phyloP scores from a whole-genome alignment of 2,797 vertebrate genomes.

The Mormyrus proboscirostris region DNA sequence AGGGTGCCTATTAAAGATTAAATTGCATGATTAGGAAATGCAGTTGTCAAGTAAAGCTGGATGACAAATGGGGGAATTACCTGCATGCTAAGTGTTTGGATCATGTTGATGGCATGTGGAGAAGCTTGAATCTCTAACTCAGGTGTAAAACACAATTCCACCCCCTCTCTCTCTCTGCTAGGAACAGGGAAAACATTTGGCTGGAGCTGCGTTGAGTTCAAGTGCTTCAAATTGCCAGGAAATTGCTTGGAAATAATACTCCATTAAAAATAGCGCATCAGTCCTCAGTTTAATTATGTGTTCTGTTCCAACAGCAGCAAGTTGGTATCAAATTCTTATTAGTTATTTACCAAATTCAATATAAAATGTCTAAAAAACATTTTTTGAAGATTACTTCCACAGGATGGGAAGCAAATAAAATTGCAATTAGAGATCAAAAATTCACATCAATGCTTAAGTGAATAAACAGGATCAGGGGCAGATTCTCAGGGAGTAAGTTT shows the following conservation, averaged over 20 bases:
- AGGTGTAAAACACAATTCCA: slow-evolving; percentile 4
- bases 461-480: slow-evolving; percentile 50
- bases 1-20: not conserved
- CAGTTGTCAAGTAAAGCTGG: not conserved
- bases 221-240: slow-evolving; percentile 15
- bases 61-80: slow-evolving; percentile 12
- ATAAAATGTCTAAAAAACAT: slow-evolving; percentile 18
- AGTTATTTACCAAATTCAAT: slow-evolving; percentile 56
- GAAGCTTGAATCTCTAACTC: slow-evolving; percentile 1
- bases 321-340: slow-evolving; percentile 62
- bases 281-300: slow-evolving; percentile 60
- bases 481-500: slow-evolving; percentile 42
- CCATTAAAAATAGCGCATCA: slow-evolving; percentile 66
- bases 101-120: not conserved
- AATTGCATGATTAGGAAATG: slow-evolving; percentile 11
- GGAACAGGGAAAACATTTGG: slow-evolving; percentile 14
- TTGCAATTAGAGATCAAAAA: slow-evolving; percentile 6
- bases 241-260: slow-evolving; percentile 50
- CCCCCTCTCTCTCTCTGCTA: not conserved
- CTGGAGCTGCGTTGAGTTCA: slow-evolving; percentile 4
- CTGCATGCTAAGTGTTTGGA: not conserved
- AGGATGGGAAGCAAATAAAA: not conserved
- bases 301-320: slow-evolving; percentile 52
- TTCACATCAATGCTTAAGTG: slow-evolving; percentile 46
- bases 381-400: slow-evolving; percentile 1